Evolutionary conservation across 2,113 vertebrate species (phyloP).

Genomic region (Chloroceryle aenea): DNA sequence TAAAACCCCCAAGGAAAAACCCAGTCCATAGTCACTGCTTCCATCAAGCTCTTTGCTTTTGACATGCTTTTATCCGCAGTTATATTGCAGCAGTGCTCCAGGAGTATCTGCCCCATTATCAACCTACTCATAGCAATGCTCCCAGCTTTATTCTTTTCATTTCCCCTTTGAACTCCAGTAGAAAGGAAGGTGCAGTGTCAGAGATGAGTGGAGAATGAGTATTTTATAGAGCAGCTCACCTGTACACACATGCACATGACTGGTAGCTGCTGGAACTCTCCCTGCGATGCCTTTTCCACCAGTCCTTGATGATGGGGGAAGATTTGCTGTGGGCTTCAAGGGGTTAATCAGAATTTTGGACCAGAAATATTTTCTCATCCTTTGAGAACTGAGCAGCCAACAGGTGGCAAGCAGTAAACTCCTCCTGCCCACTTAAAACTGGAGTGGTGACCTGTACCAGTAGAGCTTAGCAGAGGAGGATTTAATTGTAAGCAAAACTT

Average conservation of each 20-base stretch:
- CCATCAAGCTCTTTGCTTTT: neutral
- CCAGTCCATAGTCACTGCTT: neutral
- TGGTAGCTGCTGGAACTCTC: neutral
- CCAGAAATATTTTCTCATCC: neutral
- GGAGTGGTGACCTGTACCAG: neutral
- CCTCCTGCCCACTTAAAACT: neutral
- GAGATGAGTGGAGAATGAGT: neutral
- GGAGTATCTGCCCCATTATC: neutral
- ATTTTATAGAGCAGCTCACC: neutral
- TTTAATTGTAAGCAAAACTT: neutral
- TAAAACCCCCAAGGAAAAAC: neutral
- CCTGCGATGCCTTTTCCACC: neutral
- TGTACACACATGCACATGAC: accelerated
- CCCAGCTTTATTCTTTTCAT: neutral
- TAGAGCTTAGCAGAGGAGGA: neutral
- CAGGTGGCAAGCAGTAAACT: neutral
- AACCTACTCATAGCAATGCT: neutral
- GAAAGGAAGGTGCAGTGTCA: neutral
- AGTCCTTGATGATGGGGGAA: accelerated
- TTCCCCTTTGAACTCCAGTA: neutral
- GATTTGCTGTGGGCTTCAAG: neutral
- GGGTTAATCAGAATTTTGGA: neutral
- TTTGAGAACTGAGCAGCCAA: neutral
- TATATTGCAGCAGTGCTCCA: neutral
- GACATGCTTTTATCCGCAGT: neutral